A percentile compares a stretch with the other conserved stretches of the same genome.
These are phyloP conservation scores for Limnephilus rhombicus DNA, from an alignment of 2,888 invertebrate species.

Conservation along the genomic window DNA sequence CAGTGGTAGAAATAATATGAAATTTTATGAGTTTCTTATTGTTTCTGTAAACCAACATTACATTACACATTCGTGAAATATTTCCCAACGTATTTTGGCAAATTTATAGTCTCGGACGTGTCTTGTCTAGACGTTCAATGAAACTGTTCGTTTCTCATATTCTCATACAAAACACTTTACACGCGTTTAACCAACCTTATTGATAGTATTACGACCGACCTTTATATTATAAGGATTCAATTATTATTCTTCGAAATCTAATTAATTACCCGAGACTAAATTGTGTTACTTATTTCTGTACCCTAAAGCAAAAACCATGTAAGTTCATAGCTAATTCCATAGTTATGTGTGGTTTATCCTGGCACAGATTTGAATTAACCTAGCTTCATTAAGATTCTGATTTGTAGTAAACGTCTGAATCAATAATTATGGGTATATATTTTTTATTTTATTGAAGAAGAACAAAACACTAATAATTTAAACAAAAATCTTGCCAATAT, in stretches of 20 bases:
- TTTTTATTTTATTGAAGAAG: too few relatives aligned
- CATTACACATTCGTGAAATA: neutral
- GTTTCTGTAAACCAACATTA: neutral
- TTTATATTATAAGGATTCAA: neutral
- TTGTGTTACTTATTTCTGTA: too few relatives aligned
- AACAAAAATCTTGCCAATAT: too few relatives aligned
- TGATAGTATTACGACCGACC: neutral
- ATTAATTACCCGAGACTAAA: neutral
- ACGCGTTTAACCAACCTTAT: neutral
- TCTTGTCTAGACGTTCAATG: neutral
- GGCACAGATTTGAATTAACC: too few relatives aligned
- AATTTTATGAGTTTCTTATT: neutral
- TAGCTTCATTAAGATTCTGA: too few relatives aligned
- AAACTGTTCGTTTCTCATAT: neutral
- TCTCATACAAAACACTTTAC: neutral
- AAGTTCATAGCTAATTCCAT: too few relatives aligned
- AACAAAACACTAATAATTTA: too few relatives aligned
- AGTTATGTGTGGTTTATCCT: too few relatives aligned
- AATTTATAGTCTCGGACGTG: neutral
- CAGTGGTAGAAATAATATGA: neutral
- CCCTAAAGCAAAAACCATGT: too few relatives aligned
- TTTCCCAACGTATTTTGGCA: neutral
- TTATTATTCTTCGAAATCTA: neutral
- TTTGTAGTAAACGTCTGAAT: too few relatives aligned
- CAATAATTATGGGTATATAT: too few relatives aligned